phyloP scores from a whole-genome alignment of 1,140 invertebrate genomes.

The Hyles euphorbiae region DNA sequence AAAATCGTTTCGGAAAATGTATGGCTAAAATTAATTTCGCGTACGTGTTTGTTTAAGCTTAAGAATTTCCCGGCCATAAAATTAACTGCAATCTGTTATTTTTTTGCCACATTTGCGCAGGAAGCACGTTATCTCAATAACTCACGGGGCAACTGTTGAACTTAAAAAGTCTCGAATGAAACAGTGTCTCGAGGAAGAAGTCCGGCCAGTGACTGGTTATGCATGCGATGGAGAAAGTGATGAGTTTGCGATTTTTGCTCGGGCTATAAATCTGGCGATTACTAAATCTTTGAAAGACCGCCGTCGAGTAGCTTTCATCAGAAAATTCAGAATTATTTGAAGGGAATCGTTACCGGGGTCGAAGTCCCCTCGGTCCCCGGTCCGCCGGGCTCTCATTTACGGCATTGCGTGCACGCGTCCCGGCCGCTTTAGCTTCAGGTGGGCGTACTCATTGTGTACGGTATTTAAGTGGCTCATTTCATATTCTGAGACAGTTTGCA shows the following conservation, averaged over 20 bases:
- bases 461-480: conserved; percentile 74
- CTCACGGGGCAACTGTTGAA: conserved; percentile 23
- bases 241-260: conserved; percentile 58
- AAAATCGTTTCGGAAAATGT: conserved; percentile 32
- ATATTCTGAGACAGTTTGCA: conserved; percentile 72
- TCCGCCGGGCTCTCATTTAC: conserved; percentile 60
- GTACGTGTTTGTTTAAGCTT: conserved; percentile 49
- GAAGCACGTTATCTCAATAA: conserved; percentile 45
- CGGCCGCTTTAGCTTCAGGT: conserved; percentile 66
- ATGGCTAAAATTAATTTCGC: conserved; percentile 35
- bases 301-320: conserved; percentile 68
- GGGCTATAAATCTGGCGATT: conserved; percentile 63
- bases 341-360: conserved; percentile 70
- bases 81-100: conserved; percentile 43
- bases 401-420: conserved; percentile 68
- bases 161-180: conserved; percentile 41
- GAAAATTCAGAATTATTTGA: conserved; percentile 71
- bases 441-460: conserved; percentile 66
- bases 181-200: conserved; percentile 17
- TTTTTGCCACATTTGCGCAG: conserved; percentile 35
- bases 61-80: conserved; percentile 37
- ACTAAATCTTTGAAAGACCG: conserved; percentile 68
- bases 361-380: conserved; percentile 55
- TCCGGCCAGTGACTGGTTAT: conserved; percentile 41
- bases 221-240: conserved; percentile 54